These are phyloP conservation scores for Glaucopsyche alexis DNA, from an alignment of 2,888 invertebrate species.

Conservation along the genomic window DNA sequence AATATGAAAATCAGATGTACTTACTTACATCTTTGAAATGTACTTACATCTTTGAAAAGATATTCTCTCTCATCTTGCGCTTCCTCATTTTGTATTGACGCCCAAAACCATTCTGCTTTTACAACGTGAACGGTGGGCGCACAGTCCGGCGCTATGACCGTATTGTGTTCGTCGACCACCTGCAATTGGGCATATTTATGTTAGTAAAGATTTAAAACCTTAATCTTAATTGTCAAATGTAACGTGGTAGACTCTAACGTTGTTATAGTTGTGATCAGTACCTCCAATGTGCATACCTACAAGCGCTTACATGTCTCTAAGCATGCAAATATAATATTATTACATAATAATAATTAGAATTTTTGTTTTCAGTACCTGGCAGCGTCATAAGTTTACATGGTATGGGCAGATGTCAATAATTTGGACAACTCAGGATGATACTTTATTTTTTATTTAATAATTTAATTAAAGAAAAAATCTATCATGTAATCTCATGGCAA, in stretches of 20 bases:
- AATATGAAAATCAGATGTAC: too few relatives aligned
- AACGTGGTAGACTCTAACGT: neutral
- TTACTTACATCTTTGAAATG: neutral
- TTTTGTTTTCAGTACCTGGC: neutral
- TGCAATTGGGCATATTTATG: slow-evolving; percentile 52
- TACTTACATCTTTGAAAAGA: slow-evolving; percentile 90
- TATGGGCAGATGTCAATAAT: neutral
- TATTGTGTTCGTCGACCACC: slow-evolving; percentile 92
- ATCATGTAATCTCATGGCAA: slow-evolving; percentile 12
- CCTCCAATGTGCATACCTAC: slow-evolving; percentile 40
- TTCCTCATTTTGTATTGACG: slow-evolving; percentile 96
- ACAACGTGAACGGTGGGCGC: slow-evolving; percentile 87
- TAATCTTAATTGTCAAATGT: neutral
- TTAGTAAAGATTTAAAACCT: neutral
- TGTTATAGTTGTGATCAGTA: slow-evolving; percentile 31
- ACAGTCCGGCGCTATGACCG: slow-evolving; percentile 85
- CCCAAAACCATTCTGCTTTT: slow-evolving; percentile 99
- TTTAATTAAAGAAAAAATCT: neutral
- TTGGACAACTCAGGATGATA: neutral
- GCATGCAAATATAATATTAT: slow-evolving; percentile 53
- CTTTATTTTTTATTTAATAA: neutral
- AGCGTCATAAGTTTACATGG: slow-evolving; percentile 18
- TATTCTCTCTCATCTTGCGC: slow-evolving; percentile 95
- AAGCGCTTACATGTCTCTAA: slow-evolving; percentile 41
- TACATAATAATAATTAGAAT: neutral